Base-by-base conservation (phyloP, 2,113 vertebrate species). In the Prietella phreatophila region DNA sequence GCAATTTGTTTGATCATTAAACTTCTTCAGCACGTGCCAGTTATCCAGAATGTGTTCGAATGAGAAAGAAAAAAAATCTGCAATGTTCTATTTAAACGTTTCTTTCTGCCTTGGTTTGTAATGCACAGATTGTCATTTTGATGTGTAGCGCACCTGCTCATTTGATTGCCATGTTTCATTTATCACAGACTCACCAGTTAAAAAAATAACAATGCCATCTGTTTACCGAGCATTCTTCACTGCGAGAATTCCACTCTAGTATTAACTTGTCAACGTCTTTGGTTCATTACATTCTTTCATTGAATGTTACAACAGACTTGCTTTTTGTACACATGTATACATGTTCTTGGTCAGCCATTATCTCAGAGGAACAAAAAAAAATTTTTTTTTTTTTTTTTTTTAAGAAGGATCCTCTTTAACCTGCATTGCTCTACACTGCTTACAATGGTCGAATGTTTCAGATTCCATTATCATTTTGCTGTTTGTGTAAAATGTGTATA, bases 131-230 rank as follows among this genome's bases (percentile, higher is more conserved):
- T 82, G 79, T 39, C 33, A 36, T 60, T 81, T 10, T 58, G 79
- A 36, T 82, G 55, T 60, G 9, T 4, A 15, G 80, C 11, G 13
- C 20, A 61, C 10, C 33, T 1, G 2, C 80, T 82, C 58, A 61
- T 82, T 42, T 42, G 33, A 82, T 82, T 42, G 22, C 80, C 36
- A 61, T 82, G 80, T 82, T 82, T 82, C 56, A 82, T 82, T 82
- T 82, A 82, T 61, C 33, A 22, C 55, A 58, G n/a, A 56, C 55
- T 56, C 30, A 6, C 79, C 55, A 58, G 30, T 81, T 58, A 58
- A 81, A 81, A 36, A 80, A 81, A 81, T 14, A 56, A 36, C 79
- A 58, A 81, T 58, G 79, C 79, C 79, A 81, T 81, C 53, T 81
- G 79, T 81, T 36, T 20, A 17, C 17, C 13, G 9, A 25, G 53